Base-by-base conservation (phyloP, 2,113 vertebrate genomes). In the Talpa occidentalis region DNA sequence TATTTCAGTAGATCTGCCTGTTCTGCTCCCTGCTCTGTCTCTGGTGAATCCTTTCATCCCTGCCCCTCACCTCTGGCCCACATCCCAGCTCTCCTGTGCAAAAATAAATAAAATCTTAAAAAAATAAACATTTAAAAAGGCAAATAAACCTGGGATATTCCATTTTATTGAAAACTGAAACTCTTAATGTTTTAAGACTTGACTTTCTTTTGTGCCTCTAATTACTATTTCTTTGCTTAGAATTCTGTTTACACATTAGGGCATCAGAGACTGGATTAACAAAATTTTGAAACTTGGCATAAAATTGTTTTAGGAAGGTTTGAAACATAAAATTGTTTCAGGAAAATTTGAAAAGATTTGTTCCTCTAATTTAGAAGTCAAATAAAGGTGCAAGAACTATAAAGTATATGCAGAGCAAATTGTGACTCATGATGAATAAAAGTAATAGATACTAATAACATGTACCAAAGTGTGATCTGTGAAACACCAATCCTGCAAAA, bases 161-260 rank as follows among this genome's bases (percentile, higher is more conserved):
- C 54, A 37, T 91, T 97, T 96, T 89, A 94, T 96, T 98, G 86
- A 95, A 96, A 97, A 30, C 93, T 94, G 52, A 88, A 96, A 90
- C 76, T 94, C 59, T 96, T 69, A 95, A 28, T 84, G 81, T 97
- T 97, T 96, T 93, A 94, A 81, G 94, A 64, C 86, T 93, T 70
- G 37, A 30, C 77, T 93, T 81, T 77, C 56, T 42, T 94, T 93
- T 84, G 11, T 93, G 59, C 10, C 44, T 92, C 72, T 97, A 95
- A 97, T 97, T 97, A 88, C n/a, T 24, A 26, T 94, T 96, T 93
- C 44, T 92, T 96, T 90, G 79, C 88, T 81, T 76, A 47, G 76
- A 78, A 84, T 90, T 83, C 96, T 92, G 47, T 96, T 96, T 97
- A 93, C 14, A 93, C 14, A n/a, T n/a, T 60, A 88, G 62, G 95